Percentiles rank a stretch among this genome's conserved stretches.
These are phyloP conservation scores for Potamarius usumacintae DNA, from an alignment of 2,113 vertebrate genomes.

Conservation along the genomic window DNA sequence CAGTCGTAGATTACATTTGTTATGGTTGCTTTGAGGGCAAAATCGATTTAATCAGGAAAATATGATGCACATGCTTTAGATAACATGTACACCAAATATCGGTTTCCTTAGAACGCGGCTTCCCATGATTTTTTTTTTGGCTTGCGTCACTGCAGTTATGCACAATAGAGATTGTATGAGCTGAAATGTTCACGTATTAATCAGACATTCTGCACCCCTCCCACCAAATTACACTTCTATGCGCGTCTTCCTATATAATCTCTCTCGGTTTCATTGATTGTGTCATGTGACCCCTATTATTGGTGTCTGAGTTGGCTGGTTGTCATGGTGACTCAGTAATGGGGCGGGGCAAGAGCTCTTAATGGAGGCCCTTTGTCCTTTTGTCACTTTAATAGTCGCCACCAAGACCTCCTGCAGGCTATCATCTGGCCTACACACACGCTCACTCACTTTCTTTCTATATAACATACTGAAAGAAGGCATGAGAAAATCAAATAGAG, in stretches of 20 bases:
- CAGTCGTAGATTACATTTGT: neutral
- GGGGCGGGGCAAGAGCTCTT: conserved; percentile 58
- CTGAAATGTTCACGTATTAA: neutral
- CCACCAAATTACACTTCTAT: neutral
- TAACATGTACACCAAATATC: neutral
- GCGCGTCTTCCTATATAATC: neutral
- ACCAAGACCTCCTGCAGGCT: conserved; percentile 63
- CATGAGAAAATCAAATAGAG: conserved; percentile 23
- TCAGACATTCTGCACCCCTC: neutral
- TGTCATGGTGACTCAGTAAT: conserved; percentile 60
- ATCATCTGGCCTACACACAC: conserved; percentile 53
- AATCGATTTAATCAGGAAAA: neutral
- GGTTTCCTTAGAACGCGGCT: neutral
- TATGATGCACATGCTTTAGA: neutral
- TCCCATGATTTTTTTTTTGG: neutral
- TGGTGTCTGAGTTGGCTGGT: conserved; percentile 40
- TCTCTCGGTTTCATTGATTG: neutral
- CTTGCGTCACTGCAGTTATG: neutral
- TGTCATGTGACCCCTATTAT: conserved; percentile 42
- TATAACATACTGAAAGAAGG: neutral
- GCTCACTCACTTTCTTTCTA: neutral
- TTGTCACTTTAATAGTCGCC: conserved; percentile 68
- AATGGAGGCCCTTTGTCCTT: conserved; percentile 71
- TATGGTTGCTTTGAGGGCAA: neutral
- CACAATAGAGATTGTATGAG: neutral